Conservation (phyloP, 2,888 invertebrate species). For the Amblyjoppa proteus region DNA sequence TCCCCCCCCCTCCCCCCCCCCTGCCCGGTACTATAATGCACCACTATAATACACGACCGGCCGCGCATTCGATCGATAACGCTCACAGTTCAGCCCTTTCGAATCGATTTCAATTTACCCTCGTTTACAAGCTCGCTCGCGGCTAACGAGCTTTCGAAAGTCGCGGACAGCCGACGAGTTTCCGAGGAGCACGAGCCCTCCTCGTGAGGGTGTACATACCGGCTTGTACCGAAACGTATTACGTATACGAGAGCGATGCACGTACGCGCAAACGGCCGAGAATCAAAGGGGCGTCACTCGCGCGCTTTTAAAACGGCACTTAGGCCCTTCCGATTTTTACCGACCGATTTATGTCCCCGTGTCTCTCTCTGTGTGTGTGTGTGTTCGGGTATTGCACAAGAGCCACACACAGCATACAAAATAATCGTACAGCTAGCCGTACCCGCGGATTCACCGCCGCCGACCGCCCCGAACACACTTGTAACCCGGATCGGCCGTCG, state of each 20-base stretch:
- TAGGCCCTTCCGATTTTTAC: not conserved
- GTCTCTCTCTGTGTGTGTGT: not conserved
- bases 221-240: slow-evolving; percentile 22
- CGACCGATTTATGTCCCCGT: too few species aligned
- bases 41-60: slow-evolving; percentile 42
- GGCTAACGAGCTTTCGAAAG: slow-evolving; percentile 84
- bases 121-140: slow-evolving; percentile 82
- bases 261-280: not conserved
- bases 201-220: slow-evolving; percentile 50
- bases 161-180: slow-evolving; percentile 84
- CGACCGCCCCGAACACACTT: slow-evolving; percentile 76
- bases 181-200: slow-evolving; percentile 72
- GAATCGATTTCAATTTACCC: slow-evolving; percentile 85
- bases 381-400: not conserved
- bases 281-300: not conserved
- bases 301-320: not conserved
- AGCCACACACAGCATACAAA: slow-evolving; percentile 14
- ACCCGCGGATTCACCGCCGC: slow-evolving; percentile 72
- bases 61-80: slow-evolving; percentile 65
- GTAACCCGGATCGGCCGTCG: slow-evolving; percentile 74
- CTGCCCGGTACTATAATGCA: slow-evolving; percentile 21
- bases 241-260: slow-evolving; percentile 16
- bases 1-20: too few species aligned
- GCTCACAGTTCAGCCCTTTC: slow-evolving; percentile 62
- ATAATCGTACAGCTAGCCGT: slow-evolving; percentile 10